Percentiles rank a stretch among this genome's conserved stretches.
phyloP scores from a whole-genome alignment of 1,140 invertebrate species.

The Drosophila saltans region DNA sequence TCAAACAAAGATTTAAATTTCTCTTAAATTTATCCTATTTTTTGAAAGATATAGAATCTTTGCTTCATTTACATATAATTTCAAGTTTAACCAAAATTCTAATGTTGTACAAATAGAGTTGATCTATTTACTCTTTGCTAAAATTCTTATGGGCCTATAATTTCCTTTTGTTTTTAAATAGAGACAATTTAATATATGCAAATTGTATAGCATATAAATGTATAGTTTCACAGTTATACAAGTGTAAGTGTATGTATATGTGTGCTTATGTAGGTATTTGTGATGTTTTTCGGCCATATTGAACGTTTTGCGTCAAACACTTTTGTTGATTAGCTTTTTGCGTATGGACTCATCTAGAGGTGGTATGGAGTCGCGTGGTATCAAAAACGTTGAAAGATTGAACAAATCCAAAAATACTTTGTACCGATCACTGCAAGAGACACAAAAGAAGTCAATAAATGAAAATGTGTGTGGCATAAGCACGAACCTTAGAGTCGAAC shows the following conservation, averaged over 20 bases:
- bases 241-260: not conserved
- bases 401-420: conserved; percentile 99
- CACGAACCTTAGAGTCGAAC: conserved; percentile 93
- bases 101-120: too few relatives aligned
- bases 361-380: conserved; percentile 96
- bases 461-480: not conserved
- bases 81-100: too few relatives aligned
- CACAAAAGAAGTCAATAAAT: conserved; percentile 27
- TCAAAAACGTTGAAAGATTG: conserved; percentile 97
- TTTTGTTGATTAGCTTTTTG: conserved; percentile 67
- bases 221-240: too few relatives aligned
- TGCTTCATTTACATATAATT: too few relatives aligned
- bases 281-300: not conserved
- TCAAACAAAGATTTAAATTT: too few relatives aligned
- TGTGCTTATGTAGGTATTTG: not conserved
- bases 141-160: too few relatives aligned
- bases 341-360: conserved; percentile 89
- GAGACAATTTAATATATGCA: not conserved
- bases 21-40: too few relatives aligned
- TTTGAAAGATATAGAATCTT: too few relatives aligned
- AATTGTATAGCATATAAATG: too few relatives aligned
- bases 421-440: conserved; percentile 94
- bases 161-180: too few relatives aligned
- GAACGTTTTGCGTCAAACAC: conserved; percentile 21
- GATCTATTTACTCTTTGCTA: too few relatives aligned